Evolutionary conservation across 1,140 invertebrate species (phyloP).

Genomic region (Aphidius gifuensis): DNA sequence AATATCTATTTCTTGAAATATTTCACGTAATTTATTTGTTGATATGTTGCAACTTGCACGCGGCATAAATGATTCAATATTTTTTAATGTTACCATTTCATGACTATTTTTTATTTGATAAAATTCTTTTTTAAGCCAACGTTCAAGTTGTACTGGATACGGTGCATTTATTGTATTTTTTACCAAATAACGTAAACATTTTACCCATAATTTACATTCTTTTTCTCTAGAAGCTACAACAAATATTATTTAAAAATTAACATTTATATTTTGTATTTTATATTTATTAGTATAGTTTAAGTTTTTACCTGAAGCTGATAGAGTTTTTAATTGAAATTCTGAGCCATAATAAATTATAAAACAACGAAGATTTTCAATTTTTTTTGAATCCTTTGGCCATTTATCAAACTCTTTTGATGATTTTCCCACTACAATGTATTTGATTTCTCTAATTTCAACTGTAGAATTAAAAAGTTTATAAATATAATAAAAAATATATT

Average conservation of each 20-base stretch:
- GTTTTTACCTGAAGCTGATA: constrained; percentile 79
- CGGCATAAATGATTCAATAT: constrained; percentile 86
- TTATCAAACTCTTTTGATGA: constrained; percentile 89
- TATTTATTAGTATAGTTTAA: constrained; percentile 12
- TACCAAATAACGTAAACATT: constrained; percentile 76
- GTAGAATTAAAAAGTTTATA: constrained; percentile 55
- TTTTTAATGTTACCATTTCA: constrained; percentile 84
- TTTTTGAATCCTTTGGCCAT: constrained; percentile 85
- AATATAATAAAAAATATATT: constrained; percentile 25
- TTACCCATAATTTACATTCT: constrained; percentile 86
- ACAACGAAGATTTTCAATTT: constrained; percentile 74
- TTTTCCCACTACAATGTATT: constrained; percentile 85
- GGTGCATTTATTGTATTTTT: constrained; percentile 74
- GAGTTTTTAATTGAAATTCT: constrained; percentile 86
- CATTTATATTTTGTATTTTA: constrained; percentile 26
- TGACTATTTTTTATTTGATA: constrained; percentile 79
- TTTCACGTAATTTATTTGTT: constrained; percentile 75
- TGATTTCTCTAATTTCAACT: constrained; percentile 84
- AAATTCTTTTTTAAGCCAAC: constrained; percentile 91
- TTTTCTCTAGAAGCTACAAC: constrained; percentile 72
- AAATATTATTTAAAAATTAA: constrained; percentile 27
- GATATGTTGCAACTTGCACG: constrained; percentile 89
- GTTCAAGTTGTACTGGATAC: constrained; percentile 85
- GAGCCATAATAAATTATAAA: constrained; percentile 89
- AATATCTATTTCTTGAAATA: constrained; percentile 82